These are phyloP conservation scores for Apodemus sylvaticus DNA, from an alignment of 2,113 vertebrate species.

Conservation along the genomic window DNA sequence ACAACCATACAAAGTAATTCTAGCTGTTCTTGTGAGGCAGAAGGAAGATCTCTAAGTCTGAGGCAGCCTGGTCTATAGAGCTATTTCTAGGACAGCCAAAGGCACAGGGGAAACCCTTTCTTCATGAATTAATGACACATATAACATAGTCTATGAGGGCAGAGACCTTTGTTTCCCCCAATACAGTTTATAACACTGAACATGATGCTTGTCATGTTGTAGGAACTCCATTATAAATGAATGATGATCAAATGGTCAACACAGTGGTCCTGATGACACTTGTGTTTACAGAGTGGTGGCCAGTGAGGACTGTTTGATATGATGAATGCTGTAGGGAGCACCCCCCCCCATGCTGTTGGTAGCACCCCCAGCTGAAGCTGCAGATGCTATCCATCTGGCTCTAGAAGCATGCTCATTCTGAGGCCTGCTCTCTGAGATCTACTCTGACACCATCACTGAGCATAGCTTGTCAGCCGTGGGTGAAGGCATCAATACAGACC, in stretches of 20 bases:
- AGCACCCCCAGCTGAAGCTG: background rate
- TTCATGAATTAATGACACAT: background rate
- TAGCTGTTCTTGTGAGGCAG: background rate
- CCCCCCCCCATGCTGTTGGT: too few relatives aligned
- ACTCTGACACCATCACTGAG: background rate
- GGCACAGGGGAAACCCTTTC: background rate
- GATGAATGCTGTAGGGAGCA: background rate
- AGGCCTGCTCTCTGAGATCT: background rate
- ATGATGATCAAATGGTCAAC: background rate
- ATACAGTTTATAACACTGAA: background rate
- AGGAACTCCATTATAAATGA: background rate
- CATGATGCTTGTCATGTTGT: background rate
- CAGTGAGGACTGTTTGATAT: background rate
- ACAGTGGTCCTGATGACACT: background rate
- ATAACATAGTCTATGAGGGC: background rate
- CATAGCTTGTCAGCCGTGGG: accelerated
- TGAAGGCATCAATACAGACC: background rate
- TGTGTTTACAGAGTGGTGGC: background rate
- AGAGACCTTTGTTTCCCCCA: background rate
- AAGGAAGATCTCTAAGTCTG: background rate
- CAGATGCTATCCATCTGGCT: background rate
- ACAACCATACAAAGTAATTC: background rate
- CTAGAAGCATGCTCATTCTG: background rate
- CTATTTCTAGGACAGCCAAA: background rate
- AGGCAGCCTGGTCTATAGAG: background rate